Evolutionary conservation across 1,140 invertebrate species (phyloP).

Genomic region (Drosophila subobscura): DNA sequence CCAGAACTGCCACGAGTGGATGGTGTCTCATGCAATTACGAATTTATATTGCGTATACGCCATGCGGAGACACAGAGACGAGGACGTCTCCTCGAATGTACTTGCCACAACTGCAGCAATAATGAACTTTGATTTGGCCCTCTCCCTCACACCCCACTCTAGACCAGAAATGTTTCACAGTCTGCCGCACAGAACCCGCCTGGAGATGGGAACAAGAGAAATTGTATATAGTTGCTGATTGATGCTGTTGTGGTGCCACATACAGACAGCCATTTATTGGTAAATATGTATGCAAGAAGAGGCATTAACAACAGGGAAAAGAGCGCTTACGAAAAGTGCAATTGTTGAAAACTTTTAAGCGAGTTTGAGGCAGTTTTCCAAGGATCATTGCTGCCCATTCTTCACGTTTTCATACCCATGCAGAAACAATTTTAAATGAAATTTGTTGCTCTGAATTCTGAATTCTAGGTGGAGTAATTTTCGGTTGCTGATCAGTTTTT

Average conservation of each 20-base stretch:
- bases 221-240: slow-evolving; percentile 28
- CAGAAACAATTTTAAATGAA: too few relatives aligned
- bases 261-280: too few relatives aligned
- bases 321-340: too few relatives aligned
- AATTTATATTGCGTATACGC: slow-evolving; percentile 69
- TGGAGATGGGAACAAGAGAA: neutral
- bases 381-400: neutral
- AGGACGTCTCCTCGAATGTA: slow-evolving; percentile 35
- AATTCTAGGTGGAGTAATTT: too few relatives aligned
- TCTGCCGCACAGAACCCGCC: neutral
- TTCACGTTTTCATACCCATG: too few relatives aligned
- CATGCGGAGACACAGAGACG: slow-evolving; percentile 36
- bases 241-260: neutral
- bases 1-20: neutral
- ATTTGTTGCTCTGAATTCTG: too few relatives aligned
- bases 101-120: slow-evolving; percentile 53
- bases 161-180: slow-evolving; percentile 5
- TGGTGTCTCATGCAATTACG: slow-evolving; percentile 61
- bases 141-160: neutral
- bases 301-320: too few relatives aligned
- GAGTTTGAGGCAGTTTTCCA: too few relatives aligned
- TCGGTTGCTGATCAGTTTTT: too few relatives aligned
- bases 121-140: slow-evolving; percentile 68
- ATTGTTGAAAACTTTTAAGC: too few relatives aligned
- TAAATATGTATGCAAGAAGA: too few relatives aligned